phyloP scores from a whole-genome alignment of 2,113 vertebrate genomes.

The Centropus bengalensis region DNA sequence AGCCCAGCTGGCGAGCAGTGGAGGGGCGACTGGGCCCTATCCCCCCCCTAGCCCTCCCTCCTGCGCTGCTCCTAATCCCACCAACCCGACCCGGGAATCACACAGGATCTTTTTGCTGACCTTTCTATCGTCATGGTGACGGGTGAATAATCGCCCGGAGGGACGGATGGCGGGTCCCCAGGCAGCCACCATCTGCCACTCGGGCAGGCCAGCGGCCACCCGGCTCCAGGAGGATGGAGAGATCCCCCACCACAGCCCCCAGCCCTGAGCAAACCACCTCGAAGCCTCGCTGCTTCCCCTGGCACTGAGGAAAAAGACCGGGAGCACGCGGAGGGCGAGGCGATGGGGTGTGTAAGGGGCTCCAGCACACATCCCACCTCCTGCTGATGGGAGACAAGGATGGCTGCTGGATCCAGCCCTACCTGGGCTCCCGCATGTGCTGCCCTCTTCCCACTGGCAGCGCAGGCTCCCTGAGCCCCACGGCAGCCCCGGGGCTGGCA shows the following conservation, averaged over 20 bases:
- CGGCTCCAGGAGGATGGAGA: not conserved
- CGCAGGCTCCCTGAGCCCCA: not conserved
- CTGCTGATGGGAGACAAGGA: rapidly evolving
- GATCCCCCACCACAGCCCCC: not conserved
- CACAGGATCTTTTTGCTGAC: constrained; percentile 58
- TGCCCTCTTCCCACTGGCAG: rapidly evolving
- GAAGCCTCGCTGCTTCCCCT: not conserved
- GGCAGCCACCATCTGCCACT: constrained; percentile 68
- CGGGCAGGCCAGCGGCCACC: constrained; percentile 1
- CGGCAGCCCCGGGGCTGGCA: not conserved
- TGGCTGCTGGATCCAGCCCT: not conserved
- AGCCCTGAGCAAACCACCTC: not conserved
- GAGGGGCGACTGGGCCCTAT: not conserved
- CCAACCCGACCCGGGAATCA: not conserved
- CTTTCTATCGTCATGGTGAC: constrained; percentile 70
- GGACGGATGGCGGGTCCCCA: constrained; percentile 42
- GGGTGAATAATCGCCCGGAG: constrained; percentile 55
- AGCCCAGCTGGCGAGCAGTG: not conserved
- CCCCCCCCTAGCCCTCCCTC: not conserved
- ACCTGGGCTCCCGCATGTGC: not conserved
- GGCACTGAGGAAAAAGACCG: not conserved
- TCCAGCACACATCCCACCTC: too few species aligned
- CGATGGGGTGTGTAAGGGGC: rapidly evolving
- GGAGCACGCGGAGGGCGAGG: not conserved
- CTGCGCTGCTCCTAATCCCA: not conserved